Conservation (phyloP, 2,113 vertebrate genomes). For the Chaenogobius annularis region DNA sequence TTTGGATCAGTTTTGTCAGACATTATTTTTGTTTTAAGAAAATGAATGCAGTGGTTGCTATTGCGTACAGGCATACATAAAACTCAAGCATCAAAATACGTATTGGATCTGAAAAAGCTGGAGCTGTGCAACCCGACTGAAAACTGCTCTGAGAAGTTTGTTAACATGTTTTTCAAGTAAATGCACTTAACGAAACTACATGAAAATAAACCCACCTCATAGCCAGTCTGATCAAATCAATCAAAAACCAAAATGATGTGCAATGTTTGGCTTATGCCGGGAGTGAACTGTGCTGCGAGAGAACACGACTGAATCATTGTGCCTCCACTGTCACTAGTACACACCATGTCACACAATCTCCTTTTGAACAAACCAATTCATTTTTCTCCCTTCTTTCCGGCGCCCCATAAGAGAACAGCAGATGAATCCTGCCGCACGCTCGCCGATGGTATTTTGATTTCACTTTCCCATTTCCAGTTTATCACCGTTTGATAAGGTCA, state of each 20-base stretch:
- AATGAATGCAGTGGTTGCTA: no score
- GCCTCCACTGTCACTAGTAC: slow-evolving; percentile 38
- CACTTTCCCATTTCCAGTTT: slow-evolving; percentile 80
- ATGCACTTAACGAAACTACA: not conserved
- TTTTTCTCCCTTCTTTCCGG: slow-evolving; percentile 31
- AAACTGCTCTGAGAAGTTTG: not conserved
- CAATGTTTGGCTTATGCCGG: slow-evolving; percentile 1
- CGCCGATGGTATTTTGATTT: slow-evolving; percentile 76
- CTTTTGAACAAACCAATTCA: slow-evolving; percentile 56
- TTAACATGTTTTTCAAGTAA: not conserved
- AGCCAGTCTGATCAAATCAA: slow-evolving; percentile 30
- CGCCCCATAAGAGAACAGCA: slow-evolving; percentile 40
- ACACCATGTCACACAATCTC: slow-evolving; percentile 58
- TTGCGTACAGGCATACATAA: no score
- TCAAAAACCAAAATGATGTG: slow-evolving; percentile 13
- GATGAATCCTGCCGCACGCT: slow-evolving; percentile 57
- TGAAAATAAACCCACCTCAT: not conserved
- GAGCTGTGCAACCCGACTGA: not conserved
- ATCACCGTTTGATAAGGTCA: slow-evolving; percentile 84
- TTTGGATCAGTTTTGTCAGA: no score
- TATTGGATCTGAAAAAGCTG: no score
- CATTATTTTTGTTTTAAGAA: no score
- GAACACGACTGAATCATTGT: slow-evolving; percentile 20
- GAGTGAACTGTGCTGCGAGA: slow-evolving; percentile 3
- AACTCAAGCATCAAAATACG: not conserved